These are phyloP conservation scores for Tragelaphus strepsiceros DNA, from an alignment of 2,113 vertebrate species.

Conservation along the genomic window DNA sequence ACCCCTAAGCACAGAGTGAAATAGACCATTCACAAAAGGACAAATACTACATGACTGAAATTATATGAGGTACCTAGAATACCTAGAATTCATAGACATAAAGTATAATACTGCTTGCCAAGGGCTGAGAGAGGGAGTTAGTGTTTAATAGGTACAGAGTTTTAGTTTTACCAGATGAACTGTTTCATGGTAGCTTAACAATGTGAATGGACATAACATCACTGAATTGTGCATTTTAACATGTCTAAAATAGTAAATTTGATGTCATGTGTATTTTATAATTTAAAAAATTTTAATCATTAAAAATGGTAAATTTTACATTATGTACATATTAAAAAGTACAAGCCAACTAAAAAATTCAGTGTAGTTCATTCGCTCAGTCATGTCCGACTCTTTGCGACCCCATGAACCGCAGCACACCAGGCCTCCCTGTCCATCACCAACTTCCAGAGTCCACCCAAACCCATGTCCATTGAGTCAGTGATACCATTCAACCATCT, in stretches of 20 bases:
- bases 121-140: neutral
- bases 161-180: conserved; percentile 12
- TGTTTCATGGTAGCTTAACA: neutral
- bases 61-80: neutral
- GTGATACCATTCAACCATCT: too few relatives aligned
- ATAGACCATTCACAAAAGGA: neutral
- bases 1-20: neutral
- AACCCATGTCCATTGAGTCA: neutral
- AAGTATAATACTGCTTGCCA: neutral
- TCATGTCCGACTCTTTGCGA: accelerated
- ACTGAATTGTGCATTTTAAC: neutral
- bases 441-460: neutral
- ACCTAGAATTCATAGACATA: neutral
- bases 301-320: neutral
- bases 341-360: neutral
- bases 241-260: neutral
- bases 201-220: neutral
- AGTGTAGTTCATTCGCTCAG: neutral
- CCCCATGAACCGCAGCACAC: neutral
- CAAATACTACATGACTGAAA: neutral
- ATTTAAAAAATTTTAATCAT: neutral
- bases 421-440: neutral
- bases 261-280: neutral
- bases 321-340: neutral
- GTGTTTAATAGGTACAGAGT: neutral